Base-by-base conservation (phyloP, 2,888 invertebrate genomes). In the Notodonta ziczac region DNA sequence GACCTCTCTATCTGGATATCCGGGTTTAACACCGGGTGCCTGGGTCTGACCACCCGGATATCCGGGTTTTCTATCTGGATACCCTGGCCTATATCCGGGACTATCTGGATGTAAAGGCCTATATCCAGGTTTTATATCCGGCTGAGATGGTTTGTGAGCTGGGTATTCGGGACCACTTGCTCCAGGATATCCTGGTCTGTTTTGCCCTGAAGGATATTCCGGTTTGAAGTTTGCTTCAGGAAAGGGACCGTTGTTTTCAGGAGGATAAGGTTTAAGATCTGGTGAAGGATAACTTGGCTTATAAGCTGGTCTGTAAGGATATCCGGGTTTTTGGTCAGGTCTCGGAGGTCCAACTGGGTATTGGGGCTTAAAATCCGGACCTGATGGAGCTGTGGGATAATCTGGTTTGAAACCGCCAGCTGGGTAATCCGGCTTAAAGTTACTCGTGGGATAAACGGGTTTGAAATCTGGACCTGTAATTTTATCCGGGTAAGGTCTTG, bases 1-100 rank as follows among this genome's bases (percentile, higher is more conserved):
- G 24, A 80, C 84, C 58, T 82, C 83, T 65, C 84, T 83, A 58
- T 87, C 86, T 35, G 80, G 77, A 58, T 73, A 77, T 4, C 75
- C 74, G 0, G 86, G 86, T 63, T 70, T 80, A 13, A n/a, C 57
- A 7, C 60, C 65, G 2, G 75, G 73, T 61, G 5, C 63, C 66
- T 8, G 77, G 73, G 13, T 66, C 54, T 35, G 69, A 64, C 24
- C 60, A 32, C n/a, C 56, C 39, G 42, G 57, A 56, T 40, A 55
- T 40, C 24, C 69, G 42, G 75, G 73, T 55, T 62, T 64, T 40
- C 60, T 67, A 10, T 65, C 61, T 10, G 55, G n/a, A 59, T 69
- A 74, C n/a, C 67, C 69, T 14, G 65, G 67, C 24, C 65, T 14
- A 14, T 14, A n/a, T n/a, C 48, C 48, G 6, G 64, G 14, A 60